phyloP scores from a whole-genome alignment of 2,113 vertebrate species.

The Synchiropus splendidus region DNA sequence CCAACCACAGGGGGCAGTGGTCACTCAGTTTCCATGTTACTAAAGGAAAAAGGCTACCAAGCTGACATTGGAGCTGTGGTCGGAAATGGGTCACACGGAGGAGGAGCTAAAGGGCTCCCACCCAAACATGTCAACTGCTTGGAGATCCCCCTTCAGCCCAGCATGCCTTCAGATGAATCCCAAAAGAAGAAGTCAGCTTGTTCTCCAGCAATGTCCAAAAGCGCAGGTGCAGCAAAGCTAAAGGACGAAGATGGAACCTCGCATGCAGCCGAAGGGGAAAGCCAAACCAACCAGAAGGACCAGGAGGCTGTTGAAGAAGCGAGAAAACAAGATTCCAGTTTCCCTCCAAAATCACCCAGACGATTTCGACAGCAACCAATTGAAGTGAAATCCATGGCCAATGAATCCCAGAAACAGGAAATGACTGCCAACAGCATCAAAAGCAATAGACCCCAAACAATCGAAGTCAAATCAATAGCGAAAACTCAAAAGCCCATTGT shows the following conservation, averaged over 20 bases:
- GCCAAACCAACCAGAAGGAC: constrained; percentile 21
- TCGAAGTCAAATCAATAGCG: constrained; percentile 67
- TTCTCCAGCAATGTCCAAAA: constrained; percentile 31
- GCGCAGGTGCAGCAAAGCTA: constrained; percentile 8
- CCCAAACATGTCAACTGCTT: constrained; percentile 66
- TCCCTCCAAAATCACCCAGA: constrained; percentile 49
- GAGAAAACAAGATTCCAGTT: constrained; percentile 50
- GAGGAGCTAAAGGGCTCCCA: constrained; percentile 20
- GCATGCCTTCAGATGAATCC: constrained; percentile 29
- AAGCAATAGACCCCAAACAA: constrained; percentile 48
- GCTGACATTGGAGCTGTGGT: constrained; percentile 69
- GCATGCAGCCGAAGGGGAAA: constrained; percentile 12
- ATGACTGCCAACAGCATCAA: constrained; percentile 9
- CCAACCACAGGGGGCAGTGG: constrained; percentile 24
- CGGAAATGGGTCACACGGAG: constrained; percentile 37
- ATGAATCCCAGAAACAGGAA: constrained; percentile 43
- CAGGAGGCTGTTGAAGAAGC: constrained; percentile 44
- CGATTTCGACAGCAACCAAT: constrained; percentile 50
- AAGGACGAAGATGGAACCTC: constrained; percentile 26
- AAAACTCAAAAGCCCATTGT: constrained; percentile 60
- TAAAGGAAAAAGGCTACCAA: constrained; percentile 72
- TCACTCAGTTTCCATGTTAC: constrained; percentile 68
- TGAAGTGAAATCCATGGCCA: constrained; percentile 55
- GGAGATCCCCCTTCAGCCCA: constrained; percentile 62
- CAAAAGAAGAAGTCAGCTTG: constrained; percentile 39